Conservation (phyloP, 2,113 vertebrate species). For the Alouatta palliata region DNA sequence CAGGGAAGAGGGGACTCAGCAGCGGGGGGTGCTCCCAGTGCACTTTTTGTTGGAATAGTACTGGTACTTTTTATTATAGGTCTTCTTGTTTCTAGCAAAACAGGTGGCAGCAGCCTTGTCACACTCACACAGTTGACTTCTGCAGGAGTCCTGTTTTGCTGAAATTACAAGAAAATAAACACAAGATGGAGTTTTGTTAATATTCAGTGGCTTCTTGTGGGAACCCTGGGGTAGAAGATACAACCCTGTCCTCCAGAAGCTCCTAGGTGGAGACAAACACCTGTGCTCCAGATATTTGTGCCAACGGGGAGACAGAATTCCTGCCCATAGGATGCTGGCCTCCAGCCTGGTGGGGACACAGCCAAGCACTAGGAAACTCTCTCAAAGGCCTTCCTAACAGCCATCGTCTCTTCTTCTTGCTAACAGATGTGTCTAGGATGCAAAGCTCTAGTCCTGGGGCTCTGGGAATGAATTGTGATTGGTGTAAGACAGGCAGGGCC, state of each 20-base stretch:
- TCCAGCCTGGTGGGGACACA: not conserved
- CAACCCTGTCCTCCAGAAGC: not conserved
- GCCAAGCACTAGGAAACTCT: too few relatives aligned
- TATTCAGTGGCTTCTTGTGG: too few relatives aligned
- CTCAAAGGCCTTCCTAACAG: not conserved
- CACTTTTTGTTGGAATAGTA: not conserved
- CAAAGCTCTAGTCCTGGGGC: not conserved
- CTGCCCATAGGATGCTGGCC: not conserved
- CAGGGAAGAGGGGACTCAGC: not conserved
- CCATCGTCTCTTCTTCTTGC: not conserved
- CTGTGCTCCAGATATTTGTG: not conserved
- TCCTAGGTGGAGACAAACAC: not conserved
- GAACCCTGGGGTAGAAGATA: not conserved
- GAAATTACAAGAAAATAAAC: not conserved
- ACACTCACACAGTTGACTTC: slow-evolving; percentile 49
- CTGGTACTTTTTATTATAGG: not conserved
- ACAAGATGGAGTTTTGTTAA: fast-evolving
- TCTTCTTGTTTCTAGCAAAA: fast-evolving
- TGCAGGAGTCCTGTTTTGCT: slow-evolving; percentile 56
- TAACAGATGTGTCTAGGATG: too few relatives aligned
- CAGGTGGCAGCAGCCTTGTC: slow-evolving; percentile 56
- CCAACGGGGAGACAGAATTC: not conserved
- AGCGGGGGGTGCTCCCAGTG: fast-evolving
- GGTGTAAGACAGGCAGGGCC: not conserved
- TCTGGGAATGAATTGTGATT: not conserved